A percentile compares a stretch with the other conserved stretches of the same genome.
These are phyloP conservation scores for Antrozous pallidus DNA, from an alignment of 2,797 vertebrate genomes.

Conservation along the genomic window DNA sequence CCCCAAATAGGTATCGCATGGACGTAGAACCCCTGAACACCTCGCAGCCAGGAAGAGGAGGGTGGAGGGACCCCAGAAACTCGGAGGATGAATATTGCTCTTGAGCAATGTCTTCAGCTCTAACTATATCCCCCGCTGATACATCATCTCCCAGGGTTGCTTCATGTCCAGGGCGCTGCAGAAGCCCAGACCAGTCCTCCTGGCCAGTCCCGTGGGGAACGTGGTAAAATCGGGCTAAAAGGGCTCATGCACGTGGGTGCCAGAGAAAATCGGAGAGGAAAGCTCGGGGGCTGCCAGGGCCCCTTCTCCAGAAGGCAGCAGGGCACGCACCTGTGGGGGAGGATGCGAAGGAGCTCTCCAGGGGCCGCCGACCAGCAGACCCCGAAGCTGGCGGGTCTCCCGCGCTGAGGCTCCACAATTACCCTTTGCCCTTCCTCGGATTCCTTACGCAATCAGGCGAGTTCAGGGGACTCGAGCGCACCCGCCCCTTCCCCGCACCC, in stretches of 20 bases:
- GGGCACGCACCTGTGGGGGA: neutral
- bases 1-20: neutral
- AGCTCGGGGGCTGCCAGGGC: neutral
- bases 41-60: neutral
- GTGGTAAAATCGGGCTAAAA: constrained; percentile 37
- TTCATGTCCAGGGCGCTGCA: neutral
- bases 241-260: neutral
- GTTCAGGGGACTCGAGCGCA: neutral
- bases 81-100: neutral
- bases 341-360: neutral
- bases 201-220: neutral
- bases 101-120: neutral
- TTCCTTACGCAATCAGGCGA: neutral
- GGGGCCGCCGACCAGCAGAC: neutral
- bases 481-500: fast-evolving
- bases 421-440: neutral
- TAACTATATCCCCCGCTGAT: neutral
- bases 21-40: neutral
- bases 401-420: neutral
- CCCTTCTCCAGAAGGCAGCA: neutral
- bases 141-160: neutral
- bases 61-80: neutral
- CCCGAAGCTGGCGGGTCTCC: neutral
- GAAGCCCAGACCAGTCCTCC: neutral
- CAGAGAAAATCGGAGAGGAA: neutral